These are phyloP conservation scores for Drosophila borealis DNA, from an alignment of 2,888 invertebrate species.

Conservation along the genomic window DNA sequence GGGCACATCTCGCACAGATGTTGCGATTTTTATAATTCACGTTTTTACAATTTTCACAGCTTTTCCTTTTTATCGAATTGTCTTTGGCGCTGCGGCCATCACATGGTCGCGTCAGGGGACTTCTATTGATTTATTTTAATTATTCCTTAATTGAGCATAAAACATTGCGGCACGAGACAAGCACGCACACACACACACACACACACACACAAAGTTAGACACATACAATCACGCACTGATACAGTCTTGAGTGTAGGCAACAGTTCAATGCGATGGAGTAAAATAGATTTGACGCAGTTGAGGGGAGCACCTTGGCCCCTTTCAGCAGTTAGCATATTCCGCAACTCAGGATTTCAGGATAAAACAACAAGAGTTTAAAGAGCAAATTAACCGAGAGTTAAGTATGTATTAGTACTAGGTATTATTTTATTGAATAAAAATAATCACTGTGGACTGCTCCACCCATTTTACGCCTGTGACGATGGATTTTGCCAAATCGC, in stretches of 20 bases:
- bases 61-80: not conserved
- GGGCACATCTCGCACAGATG: slow-evolving; percentile 75
- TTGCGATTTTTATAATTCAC: not conserved
- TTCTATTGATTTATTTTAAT: slow-evolving; percentile 34
- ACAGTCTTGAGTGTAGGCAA: slow-evolving; percentile 4
- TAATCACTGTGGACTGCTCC: too few species aligned
- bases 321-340: too few species aligned
- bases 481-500: too few species aligned
- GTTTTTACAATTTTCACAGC: slow-evolving; percentile 4
- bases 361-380: not conserved
- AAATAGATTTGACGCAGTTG: not conserved
- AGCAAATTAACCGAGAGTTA: slow-evolving; percentile 1
- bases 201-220: not conserved
- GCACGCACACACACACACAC: not conserved
- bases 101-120: slow-evolving; percentile 29
- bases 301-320: too few species aligned
- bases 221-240: not conserved
- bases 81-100: slow-evolving; percentile 11
- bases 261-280: slow-evolving; percentile 26
- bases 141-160: slow-evolving; percentile 12
- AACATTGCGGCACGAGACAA: slow-evolving; percentile 6
- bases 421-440: too few species aligned
- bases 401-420: too few species aligned
- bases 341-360: not conserved
- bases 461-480: too few species aligned